These are phyloP conservation scores for Temnothorax rugatulus DNA, from an alignment of 2,888 invertebrate species.

Conservation along the genomic window DNA sequence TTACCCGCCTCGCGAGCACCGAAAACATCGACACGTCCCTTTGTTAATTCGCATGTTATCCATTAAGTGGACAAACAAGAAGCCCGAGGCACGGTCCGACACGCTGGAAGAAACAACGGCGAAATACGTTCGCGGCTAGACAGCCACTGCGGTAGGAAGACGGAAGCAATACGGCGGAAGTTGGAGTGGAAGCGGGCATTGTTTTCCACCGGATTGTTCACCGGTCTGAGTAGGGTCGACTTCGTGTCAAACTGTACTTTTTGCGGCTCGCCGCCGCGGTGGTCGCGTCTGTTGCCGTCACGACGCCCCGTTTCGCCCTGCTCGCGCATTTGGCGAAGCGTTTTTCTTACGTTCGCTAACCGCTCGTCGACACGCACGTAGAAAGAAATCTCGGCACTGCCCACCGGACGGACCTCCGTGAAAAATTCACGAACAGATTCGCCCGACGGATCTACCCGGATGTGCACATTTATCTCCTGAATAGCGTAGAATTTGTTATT, in stretches of 20 bases:
- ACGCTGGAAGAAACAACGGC: constrained; percentile 50
- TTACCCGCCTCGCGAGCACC: constrained; percentile 30
- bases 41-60: constrained; percentile 56
- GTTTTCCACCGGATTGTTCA: constrained; percentile 71
- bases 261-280: constrained; percentile 58
- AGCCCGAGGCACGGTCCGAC: constrained; percentile 38
- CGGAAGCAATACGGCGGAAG: constrained; percentile 55
- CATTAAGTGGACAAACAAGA: constrained; percentile 58
- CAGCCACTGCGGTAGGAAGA: constrained; percentile 45
- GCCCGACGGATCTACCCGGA: not conserved
- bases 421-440: constrained; percentile 43
- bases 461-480: constrained; percentile 25
- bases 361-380: constrained; percentile 62
- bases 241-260: constrained; percentile 72
- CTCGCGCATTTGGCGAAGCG: constrained; percentile 46
- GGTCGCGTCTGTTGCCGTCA: constrained; percentile 58
- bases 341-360: constrained; percentile 46
- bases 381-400: constrained; percentile 66
- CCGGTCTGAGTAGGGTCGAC: constrained; percentile 71
- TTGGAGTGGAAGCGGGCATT: constrained; percentile 64
- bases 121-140: constrained; percentile 48
- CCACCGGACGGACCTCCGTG: constrained; percentile 34
- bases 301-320: constrained; percentile 57
- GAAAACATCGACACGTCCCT: constrained; percentile 46
- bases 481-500: constrained; percentile 10